phyloP scores from a whole-genome alignment of 2,888 invertebrate genomes.

The Rhabditoides inermis region DNA sequence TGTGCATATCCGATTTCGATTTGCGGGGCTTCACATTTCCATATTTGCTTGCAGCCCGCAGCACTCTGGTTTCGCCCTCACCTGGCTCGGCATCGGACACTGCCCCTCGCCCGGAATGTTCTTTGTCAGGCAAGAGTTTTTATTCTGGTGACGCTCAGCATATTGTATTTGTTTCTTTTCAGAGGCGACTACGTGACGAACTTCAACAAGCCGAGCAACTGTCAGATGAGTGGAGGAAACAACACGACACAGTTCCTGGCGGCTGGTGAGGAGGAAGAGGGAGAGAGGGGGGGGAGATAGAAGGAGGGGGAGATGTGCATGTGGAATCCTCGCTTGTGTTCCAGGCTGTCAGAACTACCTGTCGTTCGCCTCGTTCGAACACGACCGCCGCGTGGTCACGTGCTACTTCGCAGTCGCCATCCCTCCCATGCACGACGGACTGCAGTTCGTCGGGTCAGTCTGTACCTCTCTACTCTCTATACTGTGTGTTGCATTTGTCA shows the following conservation, averaged over 20 bases:
- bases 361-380: constrained; percentile 28
- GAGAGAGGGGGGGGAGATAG: too few species aligned
- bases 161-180: neutral
- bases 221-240: constrained; percentile 6
- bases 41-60: constrained; percentile 15
- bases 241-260: constrained; percentile 12
- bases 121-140: constrained; percentile 28
- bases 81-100: constrained; percentile 23
- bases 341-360: constrained; percentile 16
- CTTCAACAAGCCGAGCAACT: constrained; percentile 11
- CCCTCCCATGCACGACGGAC: too few species aligned
- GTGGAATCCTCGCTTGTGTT: neutral
- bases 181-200: too few species aligned
- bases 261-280: constrained; percentile 4
- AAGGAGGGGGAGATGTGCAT: too few species aligned
- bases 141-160: constrained; percentile 2
- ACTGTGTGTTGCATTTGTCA: too few species aligned
- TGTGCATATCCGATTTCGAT: too few species aligned
- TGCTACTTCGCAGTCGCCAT: constrained; percentile 27
- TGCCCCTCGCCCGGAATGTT: constrained; percentile 29
- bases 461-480: neutral
- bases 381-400: constrained; percentile 21
- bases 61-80: constrained; percentile 17
- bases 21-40: neutral
- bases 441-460: too few species aligned